Evolutionary conservation across 1,140 invertebrate species (phyloP), one percentile per base, ranked within the genome.

Genomic region (Neoseiulus cucumeris): DNA sequence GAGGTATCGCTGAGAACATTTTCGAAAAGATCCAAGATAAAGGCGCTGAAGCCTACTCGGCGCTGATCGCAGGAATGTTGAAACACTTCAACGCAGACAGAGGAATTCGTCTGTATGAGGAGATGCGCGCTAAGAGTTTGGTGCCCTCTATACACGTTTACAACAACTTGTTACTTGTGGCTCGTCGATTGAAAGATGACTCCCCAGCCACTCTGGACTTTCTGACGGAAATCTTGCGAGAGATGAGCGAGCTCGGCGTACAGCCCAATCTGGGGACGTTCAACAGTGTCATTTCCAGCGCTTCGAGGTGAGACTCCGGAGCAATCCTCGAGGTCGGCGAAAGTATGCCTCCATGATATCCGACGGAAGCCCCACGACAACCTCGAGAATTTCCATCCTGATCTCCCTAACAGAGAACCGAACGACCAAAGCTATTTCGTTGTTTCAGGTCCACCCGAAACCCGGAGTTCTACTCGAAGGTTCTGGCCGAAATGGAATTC

Each of bases 201-300:
- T 0, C 78, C 76, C 44, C 80, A 85, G 7, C 71, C 82, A 64
- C 76, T 28, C 83, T 82, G 80, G 75, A 81, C 64, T 71, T 83
- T 4, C 72, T 87, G 7, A 72, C 79, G 70, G 75, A 82, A 20
- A 65, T 85, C 25, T 72, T 89, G 29, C 64, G 68, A 28, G 72
- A 78, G 70, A 88, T 90, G 81, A 75, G 76, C 1, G 64, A 74
- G 39, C 73, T 76, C 44, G 76, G 80, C 51, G 20, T 87, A 0
- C 66, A 70, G 51, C 89, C 89, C 42, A 84, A 89, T 76, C 55
- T 87, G 4, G 76, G 76, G 1, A 92, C 88, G 0, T 75, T 92
- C 18, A 89, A 89, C 73, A 73, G 82, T 0, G 76, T 83, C 67
- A 75, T 93, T 7, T 78, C 81, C 65, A 2, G 14, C 22, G 14